These are phyloP conservation scores for Epinephelus cyanopodus DNA, from an alignment of 2,113 vertebrate genomes.

Conservation along the genomic window DNA sequence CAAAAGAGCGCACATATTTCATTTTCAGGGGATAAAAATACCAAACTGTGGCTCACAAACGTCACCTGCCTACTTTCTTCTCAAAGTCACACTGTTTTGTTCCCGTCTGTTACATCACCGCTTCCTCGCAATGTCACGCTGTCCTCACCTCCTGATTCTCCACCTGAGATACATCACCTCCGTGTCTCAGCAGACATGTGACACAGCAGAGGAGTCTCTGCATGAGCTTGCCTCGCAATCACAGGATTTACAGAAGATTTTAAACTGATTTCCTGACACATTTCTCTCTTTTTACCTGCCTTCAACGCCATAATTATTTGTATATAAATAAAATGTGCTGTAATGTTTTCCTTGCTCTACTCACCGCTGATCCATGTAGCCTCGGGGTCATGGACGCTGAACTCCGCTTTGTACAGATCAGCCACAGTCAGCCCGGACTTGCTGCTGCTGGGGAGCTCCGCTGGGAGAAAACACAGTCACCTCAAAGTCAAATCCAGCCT, in stretches of 20 bases:
- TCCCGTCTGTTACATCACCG: slow-evolving; percentile 1
- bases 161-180: background rate
- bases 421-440: slow-evolving; percentile 88
- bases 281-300: too few species aligned
- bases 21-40: background rate
- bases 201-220: background rate
- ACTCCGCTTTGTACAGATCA: slow-evolving; percentile 90
- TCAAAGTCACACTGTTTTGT: slow-evolving; percentile 1
- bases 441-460: slow-evolving; percentile 87
- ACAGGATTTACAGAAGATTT: too few species aligned
- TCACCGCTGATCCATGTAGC: slow-evolving; percentile 92
- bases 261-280: background rate
- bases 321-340: too few species aligned
- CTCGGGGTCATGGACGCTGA: slow-evolving; percentile 88
- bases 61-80: background rate
- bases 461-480: slow-evolving; percentile 66
- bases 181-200: background rate
- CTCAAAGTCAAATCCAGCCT: background rate
- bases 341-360: slow-evolving; percentile 33
- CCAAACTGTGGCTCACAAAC: background rate
- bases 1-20: background rate
- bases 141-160: slow-evolving; percentile 8
- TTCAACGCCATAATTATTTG: too few species aligned
- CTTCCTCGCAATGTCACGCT: slow-evolving; percentile 1
- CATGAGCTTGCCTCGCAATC: background rate